Evolutionary conservation across 2,888 invertebrate species (phyloP).

Genomic region (Melanotus villosus): DNA sequence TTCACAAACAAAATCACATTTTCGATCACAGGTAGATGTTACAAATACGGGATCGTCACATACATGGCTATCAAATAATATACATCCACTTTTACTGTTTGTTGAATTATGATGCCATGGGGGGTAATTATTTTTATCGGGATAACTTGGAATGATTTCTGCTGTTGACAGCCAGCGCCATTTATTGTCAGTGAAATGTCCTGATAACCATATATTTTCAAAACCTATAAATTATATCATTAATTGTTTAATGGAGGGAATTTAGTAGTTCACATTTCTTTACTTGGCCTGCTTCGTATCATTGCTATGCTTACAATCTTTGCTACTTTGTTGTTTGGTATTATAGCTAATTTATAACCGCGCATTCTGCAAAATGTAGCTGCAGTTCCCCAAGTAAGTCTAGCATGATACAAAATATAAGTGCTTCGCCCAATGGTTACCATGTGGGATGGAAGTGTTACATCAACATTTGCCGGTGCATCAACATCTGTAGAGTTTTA

Average conservation of each 20-base stretch:
- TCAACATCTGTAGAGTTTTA: too few relatives aligned
- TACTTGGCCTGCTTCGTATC: constrained; percentile 25
- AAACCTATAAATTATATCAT: constrained; percentile 14
- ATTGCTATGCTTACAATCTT: neutral
- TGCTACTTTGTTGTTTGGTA: constrained; percentile 4
- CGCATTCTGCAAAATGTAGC: constrained; percentile 11
- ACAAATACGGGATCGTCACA: neutral
- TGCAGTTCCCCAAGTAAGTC: too few relatives aligned
- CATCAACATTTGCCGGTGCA: too few relatives aligned
- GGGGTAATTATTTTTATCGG: neutral
- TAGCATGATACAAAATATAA: too few relatives aligned
- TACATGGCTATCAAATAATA: constrained; percentile 11
- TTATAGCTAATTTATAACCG: constrained; percentile 15
- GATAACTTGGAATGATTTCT: neutral
- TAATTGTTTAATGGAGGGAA: neutral
- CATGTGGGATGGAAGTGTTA: too few relatives aligned
- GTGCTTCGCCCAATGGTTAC: too few relatives aligned
- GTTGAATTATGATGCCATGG: constrained; percentile 8
- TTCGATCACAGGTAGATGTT: neutral
- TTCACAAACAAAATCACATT: constrained; percentile 20
- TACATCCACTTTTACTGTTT: constrained; percentile 19
- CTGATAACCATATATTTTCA: constrained; percentile 28
- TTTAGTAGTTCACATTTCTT: neutral
- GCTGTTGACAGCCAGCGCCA: constrained; percentile 31
- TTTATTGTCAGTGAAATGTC: neutral